These are phyloP conservation scores for Tenthredo notha DNA, from an alignment of 2,888 invertebrate genomes.

Conservation along the genomic window DNA sequence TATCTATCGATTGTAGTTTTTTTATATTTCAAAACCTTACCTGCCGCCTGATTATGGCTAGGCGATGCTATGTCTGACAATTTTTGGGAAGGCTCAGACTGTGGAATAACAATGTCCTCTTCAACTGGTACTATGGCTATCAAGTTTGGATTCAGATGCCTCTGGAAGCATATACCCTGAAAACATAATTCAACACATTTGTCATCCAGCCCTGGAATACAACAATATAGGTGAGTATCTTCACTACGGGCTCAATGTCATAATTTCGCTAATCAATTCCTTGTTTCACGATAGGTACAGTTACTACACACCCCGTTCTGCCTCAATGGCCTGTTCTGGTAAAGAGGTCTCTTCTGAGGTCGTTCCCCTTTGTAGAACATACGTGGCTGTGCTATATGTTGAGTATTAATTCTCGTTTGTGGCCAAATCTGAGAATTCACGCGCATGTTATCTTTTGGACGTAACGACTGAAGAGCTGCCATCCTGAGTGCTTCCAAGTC, in stretches of 20 bases:
- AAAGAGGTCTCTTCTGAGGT: slow-evolving; percentile 61
- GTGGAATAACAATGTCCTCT: slow-evolving; percentile 61
- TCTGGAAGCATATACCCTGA: slow-evolving; percentile 71
- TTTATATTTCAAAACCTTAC: slow-evolving; percentile 45
- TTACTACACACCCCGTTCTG: slow-evolving; percentile 69
- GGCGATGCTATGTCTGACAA: background rate
- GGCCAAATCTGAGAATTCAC: slow-evolving; percentile 56
- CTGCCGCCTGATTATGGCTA: slow-evolving; percentile 43
- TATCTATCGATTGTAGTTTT: background rate
- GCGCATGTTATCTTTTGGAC: slow-evolving; percentile 64
- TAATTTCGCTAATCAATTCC: background rate
- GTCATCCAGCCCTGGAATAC: background rate
- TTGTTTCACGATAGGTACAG: background rate
- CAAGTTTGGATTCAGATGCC: slow-evolving; percentile 78
- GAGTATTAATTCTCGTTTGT: slow-evolving; percentile 57
- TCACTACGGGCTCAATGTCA: background rate
- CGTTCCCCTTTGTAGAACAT: slow-evolving; percentile 63
- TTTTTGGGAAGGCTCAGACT: background rate
- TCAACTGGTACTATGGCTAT: slow-evolving; percentile 79
- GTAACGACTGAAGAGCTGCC: slow-evolving; percentile 79
- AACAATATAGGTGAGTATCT: background rate
- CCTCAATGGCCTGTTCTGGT: slow-evolving; percentile 63
- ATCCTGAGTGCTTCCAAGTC: slow-evolving; percentile 79
- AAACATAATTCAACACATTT: slow-evolving; percentile 36
- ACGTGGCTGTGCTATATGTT: slow-evolving; percentile 59